Evolutionary conservation across 1,140 invertebrate genomes (phyloP).

Genomic region (Aphelinus atriplicis): DNA sequence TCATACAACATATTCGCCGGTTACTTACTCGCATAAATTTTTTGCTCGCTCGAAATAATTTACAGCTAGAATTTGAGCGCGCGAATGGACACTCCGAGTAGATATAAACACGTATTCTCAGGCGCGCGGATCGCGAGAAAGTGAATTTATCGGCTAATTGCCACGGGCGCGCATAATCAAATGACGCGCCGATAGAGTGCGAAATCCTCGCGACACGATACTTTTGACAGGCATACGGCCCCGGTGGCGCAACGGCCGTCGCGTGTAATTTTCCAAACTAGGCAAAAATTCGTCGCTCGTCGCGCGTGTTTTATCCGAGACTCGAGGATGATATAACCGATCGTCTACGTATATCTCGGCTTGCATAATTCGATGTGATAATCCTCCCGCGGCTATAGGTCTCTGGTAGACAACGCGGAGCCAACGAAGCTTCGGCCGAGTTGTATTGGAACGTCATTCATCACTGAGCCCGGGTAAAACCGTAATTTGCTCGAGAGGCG

Average conservation of each 20-base stretch:
- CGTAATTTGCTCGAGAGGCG: neutral
- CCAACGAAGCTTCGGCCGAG: too few species aligned
- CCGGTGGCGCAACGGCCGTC: neutral
- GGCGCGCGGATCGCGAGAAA: too few species aligned
- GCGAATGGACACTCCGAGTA: too few species aligned
- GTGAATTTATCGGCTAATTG: too few species aligned
- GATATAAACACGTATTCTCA: too few species aligned
- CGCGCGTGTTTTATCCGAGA: conserved; percentile 12
- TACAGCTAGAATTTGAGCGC: too few species aligned
- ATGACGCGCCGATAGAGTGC: neutral
- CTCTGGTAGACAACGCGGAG: too few species aligned
- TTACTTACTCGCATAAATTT: too few species aligned
- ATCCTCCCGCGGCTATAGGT: neutral
- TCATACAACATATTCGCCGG: too few species aligned
- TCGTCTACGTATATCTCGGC: neutral
- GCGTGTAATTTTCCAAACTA: conserved; percentile 14
- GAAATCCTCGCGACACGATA: neutral
- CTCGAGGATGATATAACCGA: conserved; percentile 12
- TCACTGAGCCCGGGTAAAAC: neutral
- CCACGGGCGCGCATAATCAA: too few species aligned
- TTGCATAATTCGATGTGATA: conserved; percentile 12
- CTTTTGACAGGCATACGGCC: too few species aligned
- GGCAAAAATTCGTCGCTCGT: neutral
- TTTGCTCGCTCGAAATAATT: too few species aligned
- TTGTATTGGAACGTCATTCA: neutral